Evolutionary conservation across 2,888 invertebrate species (phyloP), one percentile per base, ranked within the genome.

Genomic region (Aromia moschata): DNA sequence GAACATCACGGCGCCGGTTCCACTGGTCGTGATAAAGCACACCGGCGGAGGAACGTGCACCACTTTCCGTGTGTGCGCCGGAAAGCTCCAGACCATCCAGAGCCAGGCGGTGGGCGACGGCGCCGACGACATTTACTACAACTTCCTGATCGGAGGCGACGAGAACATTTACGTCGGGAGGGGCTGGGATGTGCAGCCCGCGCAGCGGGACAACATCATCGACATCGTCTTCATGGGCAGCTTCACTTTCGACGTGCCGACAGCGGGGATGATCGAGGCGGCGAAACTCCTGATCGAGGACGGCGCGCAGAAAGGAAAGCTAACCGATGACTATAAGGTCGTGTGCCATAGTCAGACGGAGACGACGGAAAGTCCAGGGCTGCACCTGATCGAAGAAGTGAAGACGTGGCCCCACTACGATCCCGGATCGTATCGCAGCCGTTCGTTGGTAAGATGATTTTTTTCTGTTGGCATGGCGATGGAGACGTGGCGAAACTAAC

Each of bases 101-200:
- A 80, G 83, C 56, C 75, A 75, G 1, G 77, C 79, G 61, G 75
- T 74, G 17, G 47, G 37, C 1, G 15, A 53, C 0, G 57, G 58
- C 2, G 73, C 80, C 47, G 79, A 81, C 1, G 84, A 85, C 70
- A 82, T 85, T 53, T 79, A 77, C 5, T 80, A 79, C 65, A 81
- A 78, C 65, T 84, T 83, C 60, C 66, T 85, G 66, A 80, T 61
- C 1, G 93, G 91, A 0, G 92, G 91, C 2, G 92, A 92, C 73
- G 92, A 92, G 0, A 88, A 87, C 0, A 92, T 87, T 0, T 92
- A 91, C 75, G 85, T 84, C 65, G 92, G 90, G 0, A 85, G 92
- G 2, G 70, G 68, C 2, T 71, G 69, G 69, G 57, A 56, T 11
- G 56, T 59, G 1, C 54, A 61, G 88, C 64, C 67, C 0, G 41